These are phyloP conservation scores for Polypterus senegalus DNA, from an alignment of 2,113 vertebrate species.

Conservation along the genomic window DNA sequence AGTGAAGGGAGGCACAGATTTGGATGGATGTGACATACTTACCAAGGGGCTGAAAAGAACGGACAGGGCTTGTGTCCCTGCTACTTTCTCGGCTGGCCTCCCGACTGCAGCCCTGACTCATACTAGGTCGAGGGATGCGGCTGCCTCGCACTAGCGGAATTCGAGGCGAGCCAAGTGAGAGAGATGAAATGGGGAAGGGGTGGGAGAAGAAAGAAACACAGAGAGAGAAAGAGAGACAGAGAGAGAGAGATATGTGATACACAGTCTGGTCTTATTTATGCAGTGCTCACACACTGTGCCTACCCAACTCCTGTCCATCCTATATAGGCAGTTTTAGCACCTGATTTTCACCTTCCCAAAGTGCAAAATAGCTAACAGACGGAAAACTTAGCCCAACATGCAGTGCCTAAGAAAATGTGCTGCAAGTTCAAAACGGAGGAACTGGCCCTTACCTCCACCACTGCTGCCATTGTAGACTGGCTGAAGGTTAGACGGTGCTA, in stretches of 20 bases:
- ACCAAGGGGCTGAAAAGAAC: conserved; percentile 92
- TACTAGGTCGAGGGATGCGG: conserved; percentile 93
- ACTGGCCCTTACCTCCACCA: conserved; percentile 53
- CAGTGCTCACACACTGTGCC: too few relatives aligned
- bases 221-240: conserved; percentile 38
- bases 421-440: too few relatives aligned
- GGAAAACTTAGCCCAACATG: too few relatives aligned
- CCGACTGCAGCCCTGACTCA: conserved; percentile 97
- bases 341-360: too few relatives aligned
- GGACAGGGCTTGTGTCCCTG: conserved; percentile 90
- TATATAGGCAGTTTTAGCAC: too few relatives aligned
- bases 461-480: conserved; percentile 54
- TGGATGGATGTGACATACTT: conserved; percentile 46
- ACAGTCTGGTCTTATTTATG: too few relatives aligned
- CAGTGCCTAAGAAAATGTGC: too few relatives aligned
- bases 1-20: conserved; percentile 23
- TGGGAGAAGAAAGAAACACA: conserved; percentile 15
- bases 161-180: conserved; percentile 36
- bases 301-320: too few relatives aligned
- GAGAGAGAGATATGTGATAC: conserved; percentile 13
- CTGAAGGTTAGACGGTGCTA: conserved; percentile 57
- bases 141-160: conserved; percentile 61
- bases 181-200: conserved; percentile 1
- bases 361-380: too few relatives aligned
- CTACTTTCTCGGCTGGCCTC: conserved; percentile 97